Conservation (phyloP, 1,140 invertebrate genomes). For the Drosophila mojavensis region DNA sequence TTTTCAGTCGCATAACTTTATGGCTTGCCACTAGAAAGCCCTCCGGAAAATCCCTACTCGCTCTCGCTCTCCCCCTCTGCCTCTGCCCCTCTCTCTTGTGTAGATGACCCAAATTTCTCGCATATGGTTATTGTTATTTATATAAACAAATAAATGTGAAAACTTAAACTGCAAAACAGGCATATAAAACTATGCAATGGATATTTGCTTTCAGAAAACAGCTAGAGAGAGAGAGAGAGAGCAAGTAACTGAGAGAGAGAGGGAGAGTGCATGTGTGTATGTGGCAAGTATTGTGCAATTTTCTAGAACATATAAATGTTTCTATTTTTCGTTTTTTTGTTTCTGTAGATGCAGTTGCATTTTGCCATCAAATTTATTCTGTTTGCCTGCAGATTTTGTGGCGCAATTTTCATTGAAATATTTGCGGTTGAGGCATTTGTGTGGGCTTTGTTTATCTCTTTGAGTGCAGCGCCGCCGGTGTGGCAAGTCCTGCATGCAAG, state of each 20-base stretch:
- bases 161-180: conserved; percentile 44
- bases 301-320: conserved; percentile 14
- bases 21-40: conserved; percentile 10
- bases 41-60: not conserved
- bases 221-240: not conserved
- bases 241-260: no score
- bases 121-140: conserved; percentile 55
- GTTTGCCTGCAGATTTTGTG: conserved; percentile 30
- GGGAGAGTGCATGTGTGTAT: not conserved
- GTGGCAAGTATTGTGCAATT: conserved; percentile 25
- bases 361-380: conserved; percentile 39
- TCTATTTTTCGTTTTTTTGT: conserved; percentile 19
- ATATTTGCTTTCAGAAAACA: conserved; percentile 38
- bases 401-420: conserved; percentile 38
- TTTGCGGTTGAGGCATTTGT: conserved; percentile 29
- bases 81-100: not conserved
- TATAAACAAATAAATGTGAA: conserved; percentile 53
- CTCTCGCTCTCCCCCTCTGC: not conserved
- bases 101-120: conserved; percentile 50
- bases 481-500: not conserved
- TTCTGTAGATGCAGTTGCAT: conserved; percentile 14
- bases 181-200: conserved; percentile 52
- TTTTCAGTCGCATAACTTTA: conserved; percentile 58
- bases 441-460: conserved; percentile 16
- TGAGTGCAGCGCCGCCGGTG: not conserved